Evolutionary conservation across 2,797 vertebrate genomes (phyloP), one percentile per base, ranked within the genome.

Genomic region (Discoglossus pictus): DNA sequence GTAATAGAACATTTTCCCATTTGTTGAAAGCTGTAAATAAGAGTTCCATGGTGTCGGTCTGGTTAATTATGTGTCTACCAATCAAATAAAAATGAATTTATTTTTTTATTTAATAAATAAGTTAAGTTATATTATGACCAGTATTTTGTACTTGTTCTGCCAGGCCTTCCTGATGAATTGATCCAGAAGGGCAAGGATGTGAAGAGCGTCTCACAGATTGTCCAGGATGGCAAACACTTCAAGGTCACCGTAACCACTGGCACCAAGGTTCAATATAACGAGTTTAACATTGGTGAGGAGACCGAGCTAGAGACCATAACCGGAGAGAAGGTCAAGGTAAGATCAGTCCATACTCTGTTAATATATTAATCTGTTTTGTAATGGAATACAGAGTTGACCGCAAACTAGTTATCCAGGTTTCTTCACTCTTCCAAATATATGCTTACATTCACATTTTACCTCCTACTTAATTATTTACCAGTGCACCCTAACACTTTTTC

Each of bases 301-400:
- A 11, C 80, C 0, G 93, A 97, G 3, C 0, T 97, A 0, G 81
- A 91, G 25, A 18, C 74, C 0, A 0, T 87, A 39, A 88, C 78
- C 0, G 94, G 96, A 47, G n/a, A n/a, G n/a, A 97, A 93, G 72
- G 2, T 78, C 53, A 97, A 93, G 91, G 96, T 95, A 80, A 67
- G 85, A 39, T n/a, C n/a, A n/a, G n/a, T n/a, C n/a, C 8, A 18
- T 16, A 4, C 25, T 2, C 7, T 11, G n/a, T n/a, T n/a, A n/a
- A n/a, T n/a, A 27, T 6, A 0, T 20, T 10, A 2, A 9, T 38
- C 40, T 31, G 0, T 6, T 11, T 6, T 58, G 21, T 1, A 31
- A 43, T 21, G 17, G 4, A 7, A n/a, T 46, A 35, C 36, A n/a
- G 31, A 17, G 11, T 15, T 2, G 12, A 38, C 47, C n/a, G 1